A percentile compares a stretch with the other conserved stretches of the same genome.
Conservation (phyloP, 2,113 vertebrate genomes). For the Suncus etruscus region DNA sequence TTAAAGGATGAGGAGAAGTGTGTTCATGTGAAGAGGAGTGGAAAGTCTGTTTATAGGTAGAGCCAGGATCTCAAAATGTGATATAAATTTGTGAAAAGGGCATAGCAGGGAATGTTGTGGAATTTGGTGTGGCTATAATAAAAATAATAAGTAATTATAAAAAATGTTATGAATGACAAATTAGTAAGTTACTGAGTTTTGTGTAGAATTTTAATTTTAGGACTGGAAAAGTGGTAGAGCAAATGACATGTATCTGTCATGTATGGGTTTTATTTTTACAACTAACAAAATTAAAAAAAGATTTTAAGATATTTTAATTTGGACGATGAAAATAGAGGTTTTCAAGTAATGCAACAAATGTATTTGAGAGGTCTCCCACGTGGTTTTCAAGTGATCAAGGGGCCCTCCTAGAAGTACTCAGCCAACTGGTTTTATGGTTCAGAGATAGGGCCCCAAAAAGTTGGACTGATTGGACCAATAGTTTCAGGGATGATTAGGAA, state of each 20-base stretch:
- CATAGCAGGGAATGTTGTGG: background rate
- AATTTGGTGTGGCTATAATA: background rate
- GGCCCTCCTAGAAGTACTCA: no score
- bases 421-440: no score
- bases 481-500: no score
- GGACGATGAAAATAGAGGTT: conserved; percentile 30
- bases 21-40: background rate
- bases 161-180: background rate
- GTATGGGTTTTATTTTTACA: no score
- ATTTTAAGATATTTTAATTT: background rate
- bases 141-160: background rate
- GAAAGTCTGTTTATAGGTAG: background rate
- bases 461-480: no score
- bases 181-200: background rate
- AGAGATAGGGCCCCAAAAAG: no score
- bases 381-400: no score
- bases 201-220: background rate
- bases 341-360: no score
- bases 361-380: no score
- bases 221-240: no score
- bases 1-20: background rate
- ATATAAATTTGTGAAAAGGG: background rate
- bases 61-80: background rate
- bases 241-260: no score
- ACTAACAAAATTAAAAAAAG: no score